Percentiles rank a stretch among this genome's conserved stretches.
Evolutionary conservation across 2,888 invertebrate species (phyloP).

Genomic region (Drosophila merina): DNA sequence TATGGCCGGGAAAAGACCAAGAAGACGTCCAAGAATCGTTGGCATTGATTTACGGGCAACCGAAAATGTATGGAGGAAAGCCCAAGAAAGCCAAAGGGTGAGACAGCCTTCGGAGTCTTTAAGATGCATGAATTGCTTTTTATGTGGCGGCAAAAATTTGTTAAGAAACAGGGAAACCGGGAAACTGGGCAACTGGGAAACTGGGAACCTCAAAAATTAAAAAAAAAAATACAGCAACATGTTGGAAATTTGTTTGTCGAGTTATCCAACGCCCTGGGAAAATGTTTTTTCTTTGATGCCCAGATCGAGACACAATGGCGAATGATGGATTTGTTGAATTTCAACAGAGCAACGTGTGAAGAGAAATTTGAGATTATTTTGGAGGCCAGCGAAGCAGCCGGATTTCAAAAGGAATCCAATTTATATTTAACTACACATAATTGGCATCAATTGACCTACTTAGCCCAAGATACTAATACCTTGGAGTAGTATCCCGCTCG

Average conservation of each 20-base stretch:
- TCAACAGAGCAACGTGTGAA: conserved; percentile 40
- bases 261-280: conserved; percentile 62
- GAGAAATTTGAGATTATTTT: conserved; percentile 32
- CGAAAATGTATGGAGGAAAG: conserved; percentile 13
- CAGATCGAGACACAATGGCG: conserved; percentile 29
- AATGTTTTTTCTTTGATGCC: conserved; percentile 64
- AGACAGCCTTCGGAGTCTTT: conserved; percentile 7
- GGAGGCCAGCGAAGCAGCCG: conserved; percentile 17
- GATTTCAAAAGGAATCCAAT: conserved; percentile 23
- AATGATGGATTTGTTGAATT: conserved; percentile 44
- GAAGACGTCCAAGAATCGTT: conserved; percentile 51
- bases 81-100: conserved; percentile 37
- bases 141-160: conserved; percentile 65
- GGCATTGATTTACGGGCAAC: conserved; percentile 67
- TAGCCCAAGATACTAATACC: conserved; percentile 9
- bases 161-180: conserved; percentile 7
- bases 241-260: conserved; percentile 52
- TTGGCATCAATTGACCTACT: conserved; percentile 35
- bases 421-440: conserved; percentile 25
- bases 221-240: conserved; percentile 14
- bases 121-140: conserved; percentile 65
- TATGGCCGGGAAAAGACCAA: conserved; percentile 12
- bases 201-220: conserved; percentile 5
- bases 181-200: neutral
- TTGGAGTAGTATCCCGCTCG: neutral